Conservation (phyloP, 2,797 vertebrate genomes). For the Nyctibius grandis region DNA sequence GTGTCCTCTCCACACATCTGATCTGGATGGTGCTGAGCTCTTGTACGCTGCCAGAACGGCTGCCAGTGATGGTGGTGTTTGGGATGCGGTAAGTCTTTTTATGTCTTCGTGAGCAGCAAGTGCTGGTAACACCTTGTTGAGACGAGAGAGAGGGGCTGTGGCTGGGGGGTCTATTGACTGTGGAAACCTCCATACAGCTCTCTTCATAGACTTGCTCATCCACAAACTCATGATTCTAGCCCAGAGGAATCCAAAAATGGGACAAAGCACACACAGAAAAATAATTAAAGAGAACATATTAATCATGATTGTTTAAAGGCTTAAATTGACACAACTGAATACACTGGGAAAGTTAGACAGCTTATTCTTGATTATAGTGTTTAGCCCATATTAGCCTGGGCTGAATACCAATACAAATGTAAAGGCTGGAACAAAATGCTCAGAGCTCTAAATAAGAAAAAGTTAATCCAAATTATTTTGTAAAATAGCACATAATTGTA, state of each 20-base stretch:
- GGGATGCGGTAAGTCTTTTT: constrained; percentile 87
- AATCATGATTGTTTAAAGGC: not conserved
- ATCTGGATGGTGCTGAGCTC: constrained; percentile 96
- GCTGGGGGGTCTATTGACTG: constrained; percentile 81
- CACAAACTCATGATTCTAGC: constrained; percentile 91
- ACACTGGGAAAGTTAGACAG: not conserved
- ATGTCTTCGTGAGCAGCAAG: constrained; percentile 85
- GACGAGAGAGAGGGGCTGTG: constrained; percentile 85
- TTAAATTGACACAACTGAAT: constrained; percentile 2
- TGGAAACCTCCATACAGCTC: constrained; percentile 84
- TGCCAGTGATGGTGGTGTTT: constrained; percentile 76
- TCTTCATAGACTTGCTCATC: constrained; percentile 88
- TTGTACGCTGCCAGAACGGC: constrained; percentile 83
- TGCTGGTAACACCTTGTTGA: constrained; percentile 84
- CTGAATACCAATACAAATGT: constrained; percentile 9
- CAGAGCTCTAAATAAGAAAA: not conserved
- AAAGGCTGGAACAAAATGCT: not conserved
- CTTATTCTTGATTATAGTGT: constrained; percentile 20
- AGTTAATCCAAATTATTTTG: constrained; percentile 28
- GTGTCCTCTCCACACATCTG: constrained; percentile 82
- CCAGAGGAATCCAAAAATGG: not conserved
- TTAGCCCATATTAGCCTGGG: constrained; percentile 10
- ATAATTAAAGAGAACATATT: not conserved
- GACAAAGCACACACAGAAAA: not conserved
- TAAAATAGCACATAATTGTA: not conserved